Evolutionary conservation across 2,797 vertebrate species (phyloP), one percentile per base, ranked within the genome.

Genomic region (Trachurus trachurus): DNA sequence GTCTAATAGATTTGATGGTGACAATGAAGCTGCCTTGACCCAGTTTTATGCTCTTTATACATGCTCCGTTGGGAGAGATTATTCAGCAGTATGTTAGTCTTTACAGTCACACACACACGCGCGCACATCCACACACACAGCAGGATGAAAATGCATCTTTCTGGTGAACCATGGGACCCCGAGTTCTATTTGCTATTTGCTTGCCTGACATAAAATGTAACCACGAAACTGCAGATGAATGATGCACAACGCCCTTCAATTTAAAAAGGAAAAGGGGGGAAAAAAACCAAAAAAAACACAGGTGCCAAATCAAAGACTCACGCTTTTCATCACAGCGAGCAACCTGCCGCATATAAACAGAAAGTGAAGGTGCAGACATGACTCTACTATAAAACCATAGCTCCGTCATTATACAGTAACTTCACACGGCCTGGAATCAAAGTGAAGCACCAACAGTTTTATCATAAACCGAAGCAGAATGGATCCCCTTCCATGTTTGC

Each of bases 31-130:
- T 77, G 73, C 56, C 53, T 70, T 84, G 89, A 81, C 81, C 89
- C 84, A 91, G 58, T 90, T 93, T 81, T 60, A 56, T 70, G 19
- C 49, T 82, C 65, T 84, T 84, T 78, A 66, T 78, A 71, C 29
- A 60, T 61, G 42, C 50, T 77, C 82, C 74, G 52, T 4, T 9
- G 71, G 84, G 79, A 73, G 5, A 58, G 66, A 78, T 85, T 78
- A 82, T 76, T 83, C 67, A 80, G 71, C 73, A 68, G 58, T 72
- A 72, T 82, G 56, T 87, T 74, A 39, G 61, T 76, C 79, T 71
- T 71, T 61, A 58, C 64, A 68, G 21, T 64, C n/a, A 75, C 5
- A 64, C 22, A 75, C 5, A 64, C n/a, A 52, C 31, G n/a, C 50
- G 74, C 5, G 62, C 26, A 26, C 26, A 26, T 26, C 26, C 22